Conservation (phyloP, 2,888 invertebrate genomes). For the Drosophila conformis region DNA sequence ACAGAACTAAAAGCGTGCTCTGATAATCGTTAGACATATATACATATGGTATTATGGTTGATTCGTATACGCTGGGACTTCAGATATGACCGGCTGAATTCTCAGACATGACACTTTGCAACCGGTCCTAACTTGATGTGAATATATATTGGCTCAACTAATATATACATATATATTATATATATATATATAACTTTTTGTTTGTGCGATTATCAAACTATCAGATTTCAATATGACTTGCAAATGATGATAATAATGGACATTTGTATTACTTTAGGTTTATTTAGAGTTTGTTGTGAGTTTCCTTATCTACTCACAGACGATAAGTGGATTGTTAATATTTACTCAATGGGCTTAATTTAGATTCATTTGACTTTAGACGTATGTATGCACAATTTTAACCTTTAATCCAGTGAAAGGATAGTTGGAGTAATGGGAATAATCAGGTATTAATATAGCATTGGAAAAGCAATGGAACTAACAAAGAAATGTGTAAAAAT, state of each 20-base stretch:
- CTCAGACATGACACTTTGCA: conserved; percentile 28
- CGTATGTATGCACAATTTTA: background rate
- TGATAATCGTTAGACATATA: conserved; percentile 28
- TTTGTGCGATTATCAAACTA: background rate
- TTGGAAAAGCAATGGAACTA: background rate
- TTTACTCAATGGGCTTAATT: background rate
- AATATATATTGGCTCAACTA: background rate
- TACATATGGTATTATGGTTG: background rate
- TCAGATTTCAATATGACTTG: background rate
- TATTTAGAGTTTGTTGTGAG: background rate
- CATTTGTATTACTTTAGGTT: background rate
- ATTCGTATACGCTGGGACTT: background rate
- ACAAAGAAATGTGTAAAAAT: background rate
- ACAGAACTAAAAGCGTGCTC: background rate
- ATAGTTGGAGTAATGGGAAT: background rate
- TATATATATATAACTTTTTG: background rate
- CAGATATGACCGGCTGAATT: conserved; percentile 19
- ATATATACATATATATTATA: background rate
- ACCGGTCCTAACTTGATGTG: background rate
- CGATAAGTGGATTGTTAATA: background rate
- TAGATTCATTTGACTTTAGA: background rate
- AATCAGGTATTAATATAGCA: background rate
- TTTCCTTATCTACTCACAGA: background rate
- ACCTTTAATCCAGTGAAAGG: background rate
- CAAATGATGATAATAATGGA: background rate